Base-by-base conservation (phyloP, 53 echinoderm and acorn worm species). In the Patiria pectinifera region DNA sequence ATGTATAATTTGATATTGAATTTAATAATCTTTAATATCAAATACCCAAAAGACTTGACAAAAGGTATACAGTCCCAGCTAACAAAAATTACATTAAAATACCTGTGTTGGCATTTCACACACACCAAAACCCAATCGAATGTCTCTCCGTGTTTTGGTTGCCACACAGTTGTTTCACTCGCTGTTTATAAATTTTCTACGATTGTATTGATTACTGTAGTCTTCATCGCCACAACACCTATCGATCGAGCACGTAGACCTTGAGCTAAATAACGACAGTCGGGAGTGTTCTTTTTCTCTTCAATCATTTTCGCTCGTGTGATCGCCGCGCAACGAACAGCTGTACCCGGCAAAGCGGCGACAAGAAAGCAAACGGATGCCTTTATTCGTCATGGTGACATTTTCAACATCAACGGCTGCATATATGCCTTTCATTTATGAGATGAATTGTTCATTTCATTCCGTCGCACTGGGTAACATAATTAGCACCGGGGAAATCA, bases 231-330 rank as follows among this genome's bases (percentile, higher is more conserved):
- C 74, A 74, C 14, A 18, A 18, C 16, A 18, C 22, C 4, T 74
- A 74, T 23, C 74, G 74, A 74, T 23, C 74, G 18, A 74, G 74
- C 74, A n/a, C 0, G 74, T 3, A 23, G 23, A 74, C 74, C 74
- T 74, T 74, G 74, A 74, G 18, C 74, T 24, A 74, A 53, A 74
- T 74, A 23, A 74, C 74, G 24, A 21, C 74, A 74, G 22, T 74
- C 11, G 0, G 66, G 24, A 23, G 53, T 2, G 53, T 5, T 53
- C 8, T 21, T 74, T 74, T 24, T 24, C 6, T 74, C 24, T 74
- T 74, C 74, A 4, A 74, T 74, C 22, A 74, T 74, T 74, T 74
- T 74, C 74, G 74, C 74, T 74, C 74, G 74, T 74, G 74, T 74
- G 74, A 74, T 74, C 19, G 4, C 74, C 9, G 74, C 3, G 23